Evolutionary conservation across 2,888 invertebrate species (phyloP).

Genomic region (Aethes cnicana): DNA sequence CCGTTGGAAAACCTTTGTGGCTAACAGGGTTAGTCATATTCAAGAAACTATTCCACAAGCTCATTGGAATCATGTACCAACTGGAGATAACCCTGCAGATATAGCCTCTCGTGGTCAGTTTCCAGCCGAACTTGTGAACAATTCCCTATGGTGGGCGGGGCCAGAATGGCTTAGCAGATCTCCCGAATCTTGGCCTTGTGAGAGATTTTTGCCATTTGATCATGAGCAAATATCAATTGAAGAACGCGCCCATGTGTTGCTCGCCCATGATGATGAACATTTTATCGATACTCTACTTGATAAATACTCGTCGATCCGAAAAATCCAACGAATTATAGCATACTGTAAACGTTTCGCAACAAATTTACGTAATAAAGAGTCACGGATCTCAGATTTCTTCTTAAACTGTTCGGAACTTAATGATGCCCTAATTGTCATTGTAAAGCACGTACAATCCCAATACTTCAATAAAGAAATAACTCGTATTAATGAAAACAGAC

Average conservation of each 20-base stretch:
- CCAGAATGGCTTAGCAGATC: constrained; percentile 14
- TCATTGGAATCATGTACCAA: constrained; percentile 24
- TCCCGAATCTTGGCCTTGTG: not conserved
- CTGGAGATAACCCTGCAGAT: constrained; percentile 24
- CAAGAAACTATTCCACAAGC: not conserved
- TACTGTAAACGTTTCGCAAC: not conserved
- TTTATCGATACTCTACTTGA: not conserved
- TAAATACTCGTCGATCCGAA: not conserved
- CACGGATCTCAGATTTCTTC: not conserved
- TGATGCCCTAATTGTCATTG: not conserved
- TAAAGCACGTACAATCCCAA: not conserved
- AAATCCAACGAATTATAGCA: not conserved
- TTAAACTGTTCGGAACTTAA: not conserved
- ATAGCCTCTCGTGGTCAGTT: constrained; percentile 20
- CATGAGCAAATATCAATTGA: not conserved
- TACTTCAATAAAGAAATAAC: constrained; percentile 15
- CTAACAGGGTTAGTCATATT: not conserved
- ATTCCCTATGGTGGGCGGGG: constrained; percentile 26
- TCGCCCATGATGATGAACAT: not conserved
- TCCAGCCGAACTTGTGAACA: constrained; percentile 9
- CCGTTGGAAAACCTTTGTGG: constrained; percentile 1
- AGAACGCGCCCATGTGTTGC: not conserved
- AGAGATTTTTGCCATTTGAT: not conserved
- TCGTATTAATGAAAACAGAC: not conserved
- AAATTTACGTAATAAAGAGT: not conserved